Evolutionary conservation across 2,797 vertebrate genomes (phyloP).

Genomic region (Melanogrammus aeglefinus): DNA sequence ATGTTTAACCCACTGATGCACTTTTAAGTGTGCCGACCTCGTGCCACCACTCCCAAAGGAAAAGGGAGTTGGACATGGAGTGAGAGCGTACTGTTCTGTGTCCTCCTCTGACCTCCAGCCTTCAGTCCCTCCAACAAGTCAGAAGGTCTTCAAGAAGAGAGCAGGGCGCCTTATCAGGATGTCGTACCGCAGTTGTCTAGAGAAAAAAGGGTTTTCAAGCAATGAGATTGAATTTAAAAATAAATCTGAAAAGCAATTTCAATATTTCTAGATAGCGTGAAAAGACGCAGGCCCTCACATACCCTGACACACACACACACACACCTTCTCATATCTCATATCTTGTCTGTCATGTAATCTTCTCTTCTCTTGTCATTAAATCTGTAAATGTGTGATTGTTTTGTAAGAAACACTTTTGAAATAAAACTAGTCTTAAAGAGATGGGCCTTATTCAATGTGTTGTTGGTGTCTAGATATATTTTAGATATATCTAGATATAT

Average conservation of each 20-base stretch:
- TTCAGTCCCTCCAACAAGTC: too few relatives aligned
- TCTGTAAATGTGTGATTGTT: neutral
- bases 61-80: too few relatives aligned
- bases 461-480: neutral
- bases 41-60: too few relatives aligned
- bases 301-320: neutral
- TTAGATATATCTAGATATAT: neutral
- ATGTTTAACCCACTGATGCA: too few relatives aligned
- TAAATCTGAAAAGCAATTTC: neutral
- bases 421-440: neutral
- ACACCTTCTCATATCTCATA: neutral
- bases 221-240: too few relatives aligned
- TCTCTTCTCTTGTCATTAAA: neutral
- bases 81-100: too few relatives aligned
- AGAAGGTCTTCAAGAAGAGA: too few relatives aligned
- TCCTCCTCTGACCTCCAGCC: too few relatives aligned
- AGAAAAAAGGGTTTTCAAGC: too few relatives aligned
- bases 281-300: neutral
- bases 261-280: neutral
- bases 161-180: too few relatives aligned
- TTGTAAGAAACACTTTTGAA: neutral
- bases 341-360: neutral
- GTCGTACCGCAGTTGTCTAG: too few relatives aligned
- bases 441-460: neutral
- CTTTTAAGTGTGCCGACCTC: too few relatives aligned